A percentile compares a stretch with the other conserved stretches of the same genome.
Conservation (phyloP, 2,888 invertebrate species). For the Chalcis sispes region DNA sequence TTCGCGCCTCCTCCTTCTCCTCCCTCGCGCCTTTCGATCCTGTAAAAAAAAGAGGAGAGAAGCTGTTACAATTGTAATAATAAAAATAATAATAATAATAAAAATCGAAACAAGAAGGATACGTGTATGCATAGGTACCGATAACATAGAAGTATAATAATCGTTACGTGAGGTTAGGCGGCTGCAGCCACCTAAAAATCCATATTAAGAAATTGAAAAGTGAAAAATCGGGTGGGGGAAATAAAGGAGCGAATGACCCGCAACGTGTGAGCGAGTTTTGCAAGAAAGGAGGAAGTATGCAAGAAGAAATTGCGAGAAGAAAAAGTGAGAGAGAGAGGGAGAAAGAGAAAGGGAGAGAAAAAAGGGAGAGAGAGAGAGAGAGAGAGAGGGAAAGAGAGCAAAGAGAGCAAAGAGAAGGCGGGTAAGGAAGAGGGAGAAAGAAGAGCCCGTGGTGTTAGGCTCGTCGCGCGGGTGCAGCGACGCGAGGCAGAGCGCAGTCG, state of each 20-base stretch:
- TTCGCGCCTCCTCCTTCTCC: too few relatives aligned
- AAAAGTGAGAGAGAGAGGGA: conserved; percentile 12
- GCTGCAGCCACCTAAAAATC: neutral
- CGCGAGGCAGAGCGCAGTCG: neutral
- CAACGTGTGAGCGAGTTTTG: neutral
- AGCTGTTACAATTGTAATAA: conserved; percentile 13
- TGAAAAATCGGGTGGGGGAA: neutral
- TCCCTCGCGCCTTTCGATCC: too few relatives aligned
- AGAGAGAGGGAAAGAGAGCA: conserved; percentile 31
- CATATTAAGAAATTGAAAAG: neutral
- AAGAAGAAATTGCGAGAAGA: conserved; percentile 33
- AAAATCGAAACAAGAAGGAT: neutral
- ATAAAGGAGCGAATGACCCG: conserved; percentile 43
- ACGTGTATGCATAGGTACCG: neutral
- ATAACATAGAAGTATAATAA: neutral
- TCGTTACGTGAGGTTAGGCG: neutral
- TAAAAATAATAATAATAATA: conserved; percentile 5
- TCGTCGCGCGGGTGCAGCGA: conserved; percentile 50
- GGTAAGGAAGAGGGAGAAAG: conserved; percentile 24
- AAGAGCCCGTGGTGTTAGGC: too few relatives aligned
- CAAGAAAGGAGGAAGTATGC: conserved; percentile 17
- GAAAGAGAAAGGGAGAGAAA: conserved; percentile 11
- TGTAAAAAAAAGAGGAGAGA: too few relatives aligned
- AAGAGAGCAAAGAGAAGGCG: neutral
- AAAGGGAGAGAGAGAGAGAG: conserved; percentile 29